Evolutionary conservation across 2,113 vertebrate genomes (phyloP).

Genomic region (Nannospalax galili): DNA sequence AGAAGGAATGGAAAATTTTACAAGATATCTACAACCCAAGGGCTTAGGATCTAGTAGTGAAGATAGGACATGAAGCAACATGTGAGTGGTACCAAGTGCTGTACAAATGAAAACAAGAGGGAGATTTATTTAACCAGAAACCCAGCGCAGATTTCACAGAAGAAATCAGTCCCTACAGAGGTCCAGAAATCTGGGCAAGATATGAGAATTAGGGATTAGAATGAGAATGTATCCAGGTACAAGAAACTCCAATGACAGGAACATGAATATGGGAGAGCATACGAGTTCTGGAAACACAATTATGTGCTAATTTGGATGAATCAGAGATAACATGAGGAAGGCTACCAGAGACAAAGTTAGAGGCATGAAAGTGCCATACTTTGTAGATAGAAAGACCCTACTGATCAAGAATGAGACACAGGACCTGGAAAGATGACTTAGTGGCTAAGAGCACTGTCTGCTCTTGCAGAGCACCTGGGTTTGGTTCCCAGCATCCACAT

Average conservation of each 20-base stretch:
- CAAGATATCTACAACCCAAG: neutral
- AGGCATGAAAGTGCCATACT: neutral
- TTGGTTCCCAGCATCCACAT: too few relatives aligned
- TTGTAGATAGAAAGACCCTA: neutral
- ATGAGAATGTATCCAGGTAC: neutral
- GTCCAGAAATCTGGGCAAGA: neutral
- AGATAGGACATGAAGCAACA: neutral
- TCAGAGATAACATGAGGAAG: neutral
- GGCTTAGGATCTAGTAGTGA: neutral
- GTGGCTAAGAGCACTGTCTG: too few relatives aligned
- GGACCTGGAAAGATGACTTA: too few relatives aligned
- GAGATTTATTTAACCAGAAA: neutral
- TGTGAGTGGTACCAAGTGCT: neutral
- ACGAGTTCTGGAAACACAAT: neutral
- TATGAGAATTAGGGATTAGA: neutral
- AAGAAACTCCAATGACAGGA: neutral
- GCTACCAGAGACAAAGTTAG: neutral
- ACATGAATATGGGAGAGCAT: accelerated
- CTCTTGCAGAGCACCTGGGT: too few relatives aligned
- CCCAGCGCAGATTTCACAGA: neutral
- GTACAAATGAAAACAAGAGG: neutral
- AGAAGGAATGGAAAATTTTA: neutral
- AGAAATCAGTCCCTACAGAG: neutral
- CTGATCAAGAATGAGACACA: neutral
- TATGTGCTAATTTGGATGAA: neutral